phyloP scores from a whole-genome alignment of 2,797 vertebrate species.

The Alectoris magna region DNA sequence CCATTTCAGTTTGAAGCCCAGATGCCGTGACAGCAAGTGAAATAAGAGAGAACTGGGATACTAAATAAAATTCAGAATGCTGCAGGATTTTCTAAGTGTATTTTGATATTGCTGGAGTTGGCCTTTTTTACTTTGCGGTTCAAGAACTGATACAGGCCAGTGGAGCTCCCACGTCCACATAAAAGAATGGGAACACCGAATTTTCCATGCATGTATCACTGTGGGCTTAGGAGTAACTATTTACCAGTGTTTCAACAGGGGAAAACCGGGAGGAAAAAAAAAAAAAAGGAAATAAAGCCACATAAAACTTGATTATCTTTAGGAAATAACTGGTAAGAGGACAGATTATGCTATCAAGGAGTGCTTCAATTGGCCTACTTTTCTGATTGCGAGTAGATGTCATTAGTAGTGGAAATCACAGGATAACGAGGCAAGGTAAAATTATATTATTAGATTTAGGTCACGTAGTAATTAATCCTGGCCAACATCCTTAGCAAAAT shows the following conservation, averaged over 20 bases:
- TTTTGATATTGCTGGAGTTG: background rate
- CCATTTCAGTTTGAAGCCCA: background rate
- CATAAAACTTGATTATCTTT: background rate
- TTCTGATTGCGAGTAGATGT: slow-evolving; percentile 12
- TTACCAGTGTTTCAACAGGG: background rate
- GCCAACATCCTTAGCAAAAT: slow-evolving; percentile 16
- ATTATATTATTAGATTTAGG: background rate
- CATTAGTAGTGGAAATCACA: slow-evolving; percentile 29
- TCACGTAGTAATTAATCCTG: slow-evolving; percentile 18
- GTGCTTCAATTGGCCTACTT: background rate
- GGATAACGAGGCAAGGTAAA: slow-evolving; percentile 24
- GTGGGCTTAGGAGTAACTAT: background rate
- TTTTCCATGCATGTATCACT: background rate
- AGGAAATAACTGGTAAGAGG: background rate
- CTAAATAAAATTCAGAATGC: background rate
- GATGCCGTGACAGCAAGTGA: slow-evolving; percentile 9
- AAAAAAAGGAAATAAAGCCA: background rate
- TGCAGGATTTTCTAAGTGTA: background rate
- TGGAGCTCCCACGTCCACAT: background rate
- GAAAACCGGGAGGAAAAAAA: background rate
- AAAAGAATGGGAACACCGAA: background rate
- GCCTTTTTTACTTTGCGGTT: background rate
- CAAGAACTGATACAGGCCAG: background rate
- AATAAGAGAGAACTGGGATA: background rate
- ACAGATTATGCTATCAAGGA: background rate